phyloP scores from a whole-genome alignment of 37 sponge, comb jelly and placozoan species.

The Dysidea cf. avara region DNA sequence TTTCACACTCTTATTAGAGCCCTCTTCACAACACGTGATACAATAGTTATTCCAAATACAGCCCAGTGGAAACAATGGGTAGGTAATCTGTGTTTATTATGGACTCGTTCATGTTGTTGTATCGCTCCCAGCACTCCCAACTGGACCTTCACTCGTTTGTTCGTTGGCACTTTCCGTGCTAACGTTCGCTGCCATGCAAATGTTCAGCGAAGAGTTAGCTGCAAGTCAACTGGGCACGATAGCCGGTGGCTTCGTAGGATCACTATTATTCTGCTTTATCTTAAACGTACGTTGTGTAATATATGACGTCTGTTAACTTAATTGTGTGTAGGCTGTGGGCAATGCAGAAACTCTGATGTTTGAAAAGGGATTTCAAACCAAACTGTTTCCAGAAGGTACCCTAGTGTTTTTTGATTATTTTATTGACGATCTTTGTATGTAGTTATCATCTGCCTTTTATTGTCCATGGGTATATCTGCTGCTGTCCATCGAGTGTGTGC shows the following conservation, averaged over 20 bases:
- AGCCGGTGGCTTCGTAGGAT: constrained; percentile 82
- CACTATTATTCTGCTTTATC: constrained; percentile 77
- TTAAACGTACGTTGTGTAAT: constrained; percentile 53
- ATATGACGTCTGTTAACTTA: not conserved
- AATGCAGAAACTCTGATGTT: constrained; percentile 48
- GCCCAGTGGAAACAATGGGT: too few species aligned
- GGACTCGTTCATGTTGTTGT: too few species aligned
- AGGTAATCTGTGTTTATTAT: too few species aligned
- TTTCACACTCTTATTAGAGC: too few species aligned
- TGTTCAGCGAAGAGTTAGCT: constrained; percentile 68
- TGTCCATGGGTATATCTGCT: constrained; percentile 59
- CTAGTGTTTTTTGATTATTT: too few species aligned
- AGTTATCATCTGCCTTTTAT: constrained; percentile 51
- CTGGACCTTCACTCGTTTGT: constrained; percentile 47
- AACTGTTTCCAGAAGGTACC: constrained; percentile 77
- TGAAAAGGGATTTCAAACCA: constrained; percentile 43
- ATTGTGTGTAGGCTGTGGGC: constrained; percentile 46
- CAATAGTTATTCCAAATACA: too few species aligned
- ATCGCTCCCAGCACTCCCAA: constrained; percentile 52
- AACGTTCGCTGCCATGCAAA: constrained; percentile 83
- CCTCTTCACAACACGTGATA: too few species aligned
- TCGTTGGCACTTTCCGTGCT: constrained; percentile 64
- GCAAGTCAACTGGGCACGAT: constrained; percentile 49
- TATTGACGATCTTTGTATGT: not conserved
- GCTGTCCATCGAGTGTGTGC: constrained; percentile 82